Evolutionary conservation across 2,797 vertebrate species (phyloP).

Genomic region (Notoglanidium macrostoma): DNA sequence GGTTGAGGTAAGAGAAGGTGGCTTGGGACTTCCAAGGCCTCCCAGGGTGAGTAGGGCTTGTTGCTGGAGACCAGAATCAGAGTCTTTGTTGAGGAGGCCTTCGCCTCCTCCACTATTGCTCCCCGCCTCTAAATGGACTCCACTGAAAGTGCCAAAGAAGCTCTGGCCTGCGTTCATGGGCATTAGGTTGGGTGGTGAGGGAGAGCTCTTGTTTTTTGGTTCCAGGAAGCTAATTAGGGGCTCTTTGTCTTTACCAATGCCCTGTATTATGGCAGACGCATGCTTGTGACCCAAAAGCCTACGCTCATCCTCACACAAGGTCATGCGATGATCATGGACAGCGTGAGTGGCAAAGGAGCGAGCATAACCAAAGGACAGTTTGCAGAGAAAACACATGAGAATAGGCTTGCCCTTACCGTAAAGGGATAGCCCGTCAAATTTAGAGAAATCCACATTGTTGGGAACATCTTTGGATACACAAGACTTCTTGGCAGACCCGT

Average conservation of each 20-base stretch:
- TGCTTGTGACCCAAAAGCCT: slow-evolving; percentile 97
- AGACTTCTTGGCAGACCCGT: slow-evolving; percentile 99
- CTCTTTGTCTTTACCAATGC: slow-evolving; percentile 99
- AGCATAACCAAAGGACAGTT: slow-evolving; percentile 97
- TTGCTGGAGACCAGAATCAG: slow-evolving; percentile 80
- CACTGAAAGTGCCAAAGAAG: slow-evolving; percentile 99
- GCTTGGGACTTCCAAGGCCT: slow-evolving; percentile 83
- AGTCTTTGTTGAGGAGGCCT: slow-evolving; percentile 81
- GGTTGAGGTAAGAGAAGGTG: slow-evolving; percentile 88
- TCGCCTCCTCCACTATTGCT: slow-evolving; percentile 74
- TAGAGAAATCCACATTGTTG: slow-evolving; percentile 99
- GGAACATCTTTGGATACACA: slow-evolving; percentile 99
- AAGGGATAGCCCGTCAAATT: slow-evolving; percentile 96
- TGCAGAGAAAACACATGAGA: slow-evolving; percentile 99
- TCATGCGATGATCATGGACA: slow-evolving; percentile 99
- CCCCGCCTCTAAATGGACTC: slow-evolving; percentile 91
- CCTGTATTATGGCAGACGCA: slow-evolving; percentile 99
- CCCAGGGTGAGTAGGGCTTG: slow-evolving; percentile 89
- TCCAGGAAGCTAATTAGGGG: slow-evolving; percentile 99
- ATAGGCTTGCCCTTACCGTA: slow-evolving; percentile 99
- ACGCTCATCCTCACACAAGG: slow-evolving; percentile 96
- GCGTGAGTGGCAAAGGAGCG: slow-evolving; percentile 98
- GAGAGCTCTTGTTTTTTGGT: slow-evolving; percentile 99
- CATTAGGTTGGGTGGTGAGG: slow-evolving; percentile 88
- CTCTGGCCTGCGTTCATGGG: slow-evolving; percentile 95